Base-by-base conservation (phyloP, 2,888 invertebrate genomes). In the Plusia festucae region DNA sequence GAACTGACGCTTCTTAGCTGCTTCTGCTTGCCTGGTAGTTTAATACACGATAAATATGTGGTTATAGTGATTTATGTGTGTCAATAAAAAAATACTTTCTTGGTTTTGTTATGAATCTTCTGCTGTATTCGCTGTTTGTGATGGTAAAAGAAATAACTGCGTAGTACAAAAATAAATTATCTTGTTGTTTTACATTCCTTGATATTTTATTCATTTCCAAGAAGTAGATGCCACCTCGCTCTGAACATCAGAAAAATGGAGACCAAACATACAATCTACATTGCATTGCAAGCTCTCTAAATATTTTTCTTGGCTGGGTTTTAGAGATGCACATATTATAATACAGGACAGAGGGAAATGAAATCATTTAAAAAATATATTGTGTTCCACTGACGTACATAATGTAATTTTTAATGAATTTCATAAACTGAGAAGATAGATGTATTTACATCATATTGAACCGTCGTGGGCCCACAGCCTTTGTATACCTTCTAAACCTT, bases 1-100 rank as follows among this genome's bases (percentile, higher is more conserved):
- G 79, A 88, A 90, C 88, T 90, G 92, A 91, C 91, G 88, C 88
- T 85, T 91, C 90, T 88, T 89, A 85, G 88, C 85, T 78, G 82
- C 78, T 84, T 88, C 88, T 90, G 85, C 84, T 85, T 65, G 83
- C 87, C 86, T 88, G 82, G 87, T 88, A 85, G 79, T 76, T 80
- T 81, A 78, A 80, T 82, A 78, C 82, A 75, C 75, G 81, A 82
- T 80, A 81, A 82, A 73, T 79, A 81, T 82, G 81, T 81, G 80
- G 73, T 68, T 74, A 73, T 60, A 73, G 73, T 82, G 83, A 85
- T 83, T 82, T 83, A 84, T 82, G 73, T 67, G 59, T 76, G 58
- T 76, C 82, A 80, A 83, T 81, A 76, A 73, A 76, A 68, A 76
- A 53, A 64, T 61, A 61, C 60, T n/a, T 59, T 70, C 63, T 64